Conservation (phyloP, 2,797 vertebrate species). For the Spinus olivaceus region DNA sequence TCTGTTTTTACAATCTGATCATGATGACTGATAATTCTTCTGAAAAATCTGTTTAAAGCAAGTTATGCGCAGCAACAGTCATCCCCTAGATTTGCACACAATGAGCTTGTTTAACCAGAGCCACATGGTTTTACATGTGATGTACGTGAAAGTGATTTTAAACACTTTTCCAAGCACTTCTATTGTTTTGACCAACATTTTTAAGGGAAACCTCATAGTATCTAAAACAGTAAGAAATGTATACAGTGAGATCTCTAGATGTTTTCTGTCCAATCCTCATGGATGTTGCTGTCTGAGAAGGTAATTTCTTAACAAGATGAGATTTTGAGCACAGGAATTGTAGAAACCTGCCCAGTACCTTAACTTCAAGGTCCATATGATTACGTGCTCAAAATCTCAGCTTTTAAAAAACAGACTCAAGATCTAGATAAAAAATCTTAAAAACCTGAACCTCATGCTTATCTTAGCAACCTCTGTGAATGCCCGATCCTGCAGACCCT, state of each 20-base stretch:
- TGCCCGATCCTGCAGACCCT: not conserved
- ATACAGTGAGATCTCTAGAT: not conserved
- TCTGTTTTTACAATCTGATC: slow-evolving; percentile 12
- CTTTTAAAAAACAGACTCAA: not conserved
- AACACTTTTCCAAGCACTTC: not conserved
- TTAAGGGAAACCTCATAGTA: not conserved
- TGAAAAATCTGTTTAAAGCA: not conserved
- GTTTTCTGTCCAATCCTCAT: not conserved
- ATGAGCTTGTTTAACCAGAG: not conserved
- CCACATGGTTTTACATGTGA: not conserved
- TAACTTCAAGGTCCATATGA: not conserved
- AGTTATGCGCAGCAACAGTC: not conserved
- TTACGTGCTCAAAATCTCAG: not conserved
- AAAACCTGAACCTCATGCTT: not conserved
- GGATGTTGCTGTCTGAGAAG: not conserved
- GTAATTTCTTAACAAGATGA: not conserved
- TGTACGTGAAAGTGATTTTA: not conserved
- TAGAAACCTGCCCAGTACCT: not conserved
- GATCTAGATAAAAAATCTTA: not conserved
- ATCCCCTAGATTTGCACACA: not conserved
- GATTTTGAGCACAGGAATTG: not conserved
- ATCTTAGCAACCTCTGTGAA: not conserved
- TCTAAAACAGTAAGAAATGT: not conserved
- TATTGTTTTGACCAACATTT: not conserved
- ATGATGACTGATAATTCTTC: not conserved